Percentiles rank a stretch among this genome's conserved stretches.
These are phyloP conservation scores for Trichechus manatus DNA, from an alignment of 2,113 vertebrate species.

Conservation along the genomic window DNA sequence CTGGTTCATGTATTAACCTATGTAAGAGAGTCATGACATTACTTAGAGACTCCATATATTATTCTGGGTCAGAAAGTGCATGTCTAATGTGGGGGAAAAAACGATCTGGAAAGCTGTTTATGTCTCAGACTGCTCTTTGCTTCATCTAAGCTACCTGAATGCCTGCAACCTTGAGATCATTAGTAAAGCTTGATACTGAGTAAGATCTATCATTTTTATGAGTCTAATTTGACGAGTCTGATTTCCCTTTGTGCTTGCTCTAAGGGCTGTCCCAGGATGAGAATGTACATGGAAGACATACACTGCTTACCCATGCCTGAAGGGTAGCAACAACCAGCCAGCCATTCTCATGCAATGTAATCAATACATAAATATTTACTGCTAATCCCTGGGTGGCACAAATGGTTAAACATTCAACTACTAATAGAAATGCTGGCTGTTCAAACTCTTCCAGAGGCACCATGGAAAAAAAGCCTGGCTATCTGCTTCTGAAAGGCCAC, in stretches of 20 bases:
- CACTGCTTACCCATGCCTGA: background rate
- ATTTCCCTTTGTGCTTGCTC: background rate
- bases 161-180: background rate
- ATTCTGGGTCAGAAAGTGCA: background rate
- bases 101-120: background rate
- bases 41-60: background rate
- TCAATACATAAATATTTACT: background rate
- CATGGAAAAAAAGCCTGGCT: too few species aligned
- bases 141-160: background rate
- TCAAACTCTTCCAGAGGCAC: too few species aligned
- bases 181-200: background rate
- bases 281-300: background rate
- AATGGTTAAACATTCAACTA: too few species aligned
- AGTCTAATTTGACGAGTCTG: background rate
- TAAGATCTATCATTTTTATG: background rate
- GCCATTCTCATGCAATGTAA: background rate
- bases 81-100: background rate
- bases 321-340: background rate
- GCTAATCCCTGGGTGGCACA: too few species aligned
- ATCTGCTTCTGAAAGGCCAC: too few species aligned
- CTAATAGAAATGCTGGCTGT: too few species aligned
- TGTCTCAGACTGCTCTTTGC: background rate
- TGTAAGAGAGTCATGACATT: background rate
- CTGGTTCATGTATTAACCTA: background rate
- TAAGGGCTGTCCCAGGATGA: background rate